These are phyloP conservation scores for Barbus barbus DNA, from an alignment of 2,113 vertebrate genomes.

Conservation along the genomic window DNA sequence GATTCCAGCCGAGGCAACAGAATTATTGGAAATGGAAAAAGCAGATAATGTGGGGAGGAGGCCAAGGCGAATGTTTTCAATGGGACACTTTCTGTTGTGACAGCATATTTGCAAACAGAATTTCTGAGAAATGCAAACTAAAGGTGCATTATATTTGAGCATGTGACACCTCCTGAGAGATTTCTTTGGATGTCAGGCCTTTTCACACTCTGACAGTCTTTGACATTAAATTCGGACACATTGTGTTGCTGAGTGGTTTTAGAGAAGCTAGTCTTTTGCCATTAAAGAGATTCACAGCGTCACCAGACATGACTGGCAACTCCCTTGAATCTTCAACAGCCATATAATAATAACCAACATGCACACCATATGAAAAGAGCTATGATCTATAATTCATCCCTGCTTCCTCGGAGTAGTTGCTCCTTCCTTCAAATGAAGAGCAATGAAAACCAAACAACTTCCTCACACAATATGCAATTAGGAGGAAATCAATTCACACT, in stretches of 20 bases:
- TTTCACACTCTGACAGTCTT: neutral
- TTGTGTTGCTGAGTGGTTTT: constrained; percentile 28
- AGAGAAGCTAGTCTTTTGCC: constrained; percentile 6
- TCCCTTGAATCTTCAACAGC: constrained; percentile 13
- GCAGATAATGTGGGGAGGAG: constrained; percentile 19
- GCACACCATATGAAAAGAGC: constrained; percentile 36
- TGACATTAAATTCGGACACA: constrained; percentile 18
- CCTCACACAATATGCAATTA: constrained; percentile 50
- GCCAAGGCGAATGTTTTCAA: neutral
- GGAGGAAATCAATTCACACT: constrained; percentile 32
- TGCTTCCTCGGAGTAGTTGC: constrained; percentile 11
- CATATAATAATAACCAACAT: constrained; percentile 35
- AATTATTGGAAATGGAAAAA: constrained; percentile 33
- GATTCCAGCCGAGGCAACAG: constrained; percentile 14
- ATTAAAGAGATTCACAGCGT: constrained; percentile 25
- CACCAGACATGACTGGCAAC: constrained; percentile 1
- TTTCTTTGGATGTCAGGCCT: constrained; percentile 13
- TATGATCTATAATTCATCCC: constrained; percentile 29
- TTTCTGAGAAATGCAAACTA: constrained; percentile 28
- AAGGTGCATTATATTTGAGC: constrained; percentile 35
- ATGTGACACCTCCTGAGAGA: constrained; percentile 17
- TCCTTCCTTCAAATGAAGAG: constrained; percentile 3
- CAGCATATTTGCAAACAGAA: constrained; percentile 34
- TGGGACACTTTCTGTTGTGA: constrained; percentile 18
- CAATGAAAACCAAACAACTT: constrained; percentile 52